phyloP scores from a whole-genome alignment of 2,113 vertebrate genomes.

The Etheostoma cragini region DNA sequence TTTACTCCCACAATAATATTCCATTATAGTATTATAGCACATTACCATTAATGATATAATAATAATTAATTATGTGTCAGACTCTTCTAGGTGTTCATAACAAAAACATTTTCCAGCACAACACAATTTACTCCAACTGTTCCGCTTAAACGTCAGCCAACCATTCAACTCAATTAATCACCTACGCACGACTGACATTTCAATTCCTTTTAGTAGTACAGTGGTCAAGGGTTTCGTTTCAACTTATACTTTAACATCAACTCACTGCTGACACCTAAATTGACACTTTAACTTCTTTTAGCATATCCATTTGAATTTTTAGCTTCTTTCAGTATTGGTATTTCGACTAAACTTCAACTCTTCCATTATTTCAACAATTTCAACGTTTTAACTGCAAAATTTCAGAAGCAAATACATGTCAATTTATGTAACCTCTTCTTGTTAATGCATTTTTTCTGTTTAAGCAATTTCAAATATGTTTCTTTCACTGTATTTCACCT shows the following conservation, averaged over 20 bases:
- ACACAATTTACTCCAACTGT: neutral
- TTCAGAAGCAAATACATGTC: neutral
- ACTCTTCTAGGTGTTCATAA: neutral
- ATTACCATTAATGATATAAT: too few relatives aligned
- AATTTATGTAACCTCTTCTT: neutral
- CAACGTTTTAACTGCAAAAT: neutral
- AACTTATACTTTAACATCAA: neutral
- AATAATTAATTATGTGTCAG: too few relatives aligned
- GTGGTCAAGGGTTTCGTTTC: neutral
- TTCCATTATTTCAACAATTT: neutral
- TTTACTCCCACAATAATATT: neutral
- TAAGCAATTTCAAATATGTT: neutral
- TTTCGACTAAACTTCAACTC: neutral
- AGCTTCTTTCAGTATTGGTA: neutral
- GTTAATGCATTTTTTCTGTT: neutral
- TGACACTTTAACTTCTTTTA: neutral
- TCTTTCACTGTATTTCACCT: neutral
- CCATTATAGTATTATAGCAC: too few relatives aligned
- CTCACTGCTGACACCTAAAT: neutral
- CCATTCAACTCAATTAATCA: neutral
- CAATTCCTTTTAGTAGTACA: neutral
- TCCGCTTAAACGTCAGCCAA: neutral
- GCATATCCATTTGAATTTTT: neutral
- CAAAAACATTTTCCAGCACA: neutral
- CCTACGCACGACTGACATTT: neutral